Base-by-base conservation (phyloP, 2,113 vertebrate species). In the Narcine bancroftii region DNA sequence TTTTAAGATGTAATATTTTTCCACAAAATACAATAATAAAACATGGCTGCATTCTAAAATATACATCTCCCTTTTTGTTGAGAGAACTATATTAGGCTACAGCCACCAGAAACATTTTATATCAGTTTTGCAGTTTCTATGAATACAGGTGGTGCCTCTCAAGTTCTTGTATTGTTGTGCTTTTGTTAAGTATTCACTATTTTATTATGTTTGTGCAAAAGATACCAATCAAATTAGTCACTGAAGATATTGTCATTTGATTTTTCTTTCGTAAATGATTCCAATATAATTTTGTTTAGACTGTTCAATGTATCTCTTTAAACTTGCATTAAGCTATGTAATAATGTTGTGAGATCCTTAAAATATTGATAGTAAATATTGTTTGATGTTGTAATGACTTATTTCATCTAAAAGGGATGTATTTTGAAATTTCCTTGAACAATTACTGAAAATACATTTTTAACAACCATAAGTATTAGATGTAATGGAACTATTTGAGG, bases 181-280 rank as follows among this genome's bases (percentile, higher is more conserved):
- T 42, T 45, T 69, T 47, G 89, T 69, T 60, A 33, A 63, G 60
- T 10, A 50, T 50, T 26, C 6, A 21, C 29, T 33, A 29, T 83
- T 60, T 53, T 60, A n/a, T 69, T 69, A 24, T 77, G 66, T 69
- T 39, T 91, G 10, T 47, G 65, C 42, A 69, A 91, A 39, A 66
- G 24, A 91, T 45, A 91, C n/a, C 89, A 91, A 47, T 42, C 69
- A 47, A 91, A 47, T 66, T 91, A 91, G 50, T 81, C 60, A 56
- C 21, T 26, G 21, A 45, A 69, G 66, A 91, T 45, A 45, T 26
- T 5, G 21, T 91, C 21, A 45, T 21, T 29, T 24, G 9, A 42
- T 13, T 69, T 13, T 69, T 1, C 39, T 15, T 45, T 63, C 29
- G 39, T 26, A 91, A 66, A 91, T 42, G 3, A 13, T 11, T 45